Percentiles rank a stretch among this genome's conserved stretches.
These are phyloP conservation scores for Apaloderma vittatum DNA, from an alignment of 2,113 vertebrate species.

Conservation along the genomic window DNA sequence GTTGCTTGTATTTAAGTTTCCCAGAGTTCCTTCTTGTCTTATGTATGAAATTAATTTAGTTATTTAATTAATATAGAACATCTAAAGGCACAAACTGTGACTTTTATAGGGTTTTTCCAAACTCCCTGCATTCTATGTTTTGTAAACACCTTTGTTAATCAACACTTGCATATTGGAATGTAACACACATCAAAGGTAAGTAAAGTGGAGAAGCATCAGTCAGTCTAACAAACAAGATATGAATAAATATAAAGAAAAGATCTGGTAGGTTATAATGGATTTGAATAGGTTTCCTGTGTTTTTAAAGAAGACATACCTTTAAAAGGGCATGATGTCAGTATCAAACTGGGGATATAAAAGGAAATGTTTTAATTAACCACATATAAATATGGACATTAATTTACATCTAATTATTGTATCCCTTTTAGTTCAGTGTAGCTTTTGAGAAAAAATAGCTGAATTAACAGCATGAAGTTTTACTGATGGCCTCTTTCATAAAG, in stretches of 20 bases:
- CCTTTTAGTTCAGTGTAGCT: not conserved
- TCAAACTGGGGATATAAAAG: not conserved
- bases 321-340: not conserved
- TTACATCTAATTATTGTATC: not conserved
- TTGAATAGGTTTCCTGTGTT: not conserved
- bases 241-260: not conserved
- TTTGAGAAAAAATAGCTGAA: not conserved
- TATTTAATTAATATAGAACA: not conserved
- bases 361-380: not conserved
- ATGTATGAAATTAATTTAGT: rapidly evolving
- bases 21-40: not conserved
- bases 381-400: not conserved
- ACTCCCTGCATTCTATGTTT: not conserved
- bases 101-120: not conserved
- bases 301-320: not conserved
- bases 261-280: rapidly evolving
- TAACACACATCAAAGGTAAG: not conserved
- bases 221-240: not conserved
- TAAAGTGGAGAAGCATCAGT: not conserved
- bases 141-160: not conserved
- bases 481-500: not conserved
- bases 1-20: not conserved
- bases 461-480: not conserved
- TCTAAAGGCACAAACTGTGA: not conserved
- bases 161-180: not conserved